These are phyloP conservation scores for Solea senegalensis DNA, from an alignment of 2,113 vertebrate species.

Conservation along the genomic window DNA sequence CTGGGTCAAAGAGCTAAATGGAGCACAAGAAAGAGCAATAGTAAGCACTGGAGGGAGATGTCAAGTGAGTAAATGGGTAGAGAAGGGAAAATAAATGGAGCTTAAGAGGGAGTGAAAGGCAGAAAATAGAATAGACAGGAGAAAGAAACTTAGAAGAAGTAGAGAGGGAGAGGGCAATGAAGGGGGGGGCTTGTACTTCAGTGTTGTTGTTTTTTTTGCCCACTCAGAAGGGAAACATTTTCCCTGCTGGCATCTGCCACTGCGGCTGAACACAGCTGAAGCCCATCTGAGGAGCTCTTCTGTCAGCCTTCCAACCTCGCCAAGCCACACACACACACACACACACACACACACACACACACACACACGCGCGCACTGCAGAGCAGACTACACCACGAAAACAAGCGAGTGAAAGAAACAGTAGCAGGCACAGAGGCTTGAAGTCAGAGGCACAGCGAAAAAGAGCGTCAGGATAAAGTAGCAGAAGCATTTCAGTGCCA, in stretches of 20 bases:
- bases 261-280: conserved; percentile 81
- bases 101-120: conserved; percentile 23
- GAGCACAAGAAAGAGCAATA: conserved; percentile 49
- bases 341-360: conserved; percentile 42
- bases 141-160: conserved; percentile 28
- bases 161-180: conserved; percentile 24
- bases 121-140: conserved; percentile 18
- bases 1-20: conserved; percentile 51
- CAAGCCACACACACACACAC: conserved; percentile 57
- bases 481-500: conserved; percentile 33
- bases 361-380: conserved; percentile 31
- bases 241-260: conserved; percentile 86
- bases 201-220: conserved; percentile 35
- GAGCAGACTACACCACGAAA: conserved; percentile 26
- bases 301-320: conserved; percentile 85
- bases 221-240: conserved; percentile 74
- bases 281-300: conserved; percentile 85
- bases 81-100: conserved; percentile 20
- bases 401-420: conserved; percentile 50
- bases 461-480: conserved; percentile 51
- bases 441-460: conserved; percentile 52
- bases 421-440: conserved; percentile 47
- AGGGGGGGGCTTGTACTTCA: conserved; percentile 29
- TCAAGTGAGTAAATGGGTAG: conserved; percentile 28
- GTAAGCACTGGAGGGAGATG: conserved; percentile 43